Evolutionary conservation across 1,140 invertebrate genomes (phyloP).

Genomic region (Euwallacea similis): DNA sequence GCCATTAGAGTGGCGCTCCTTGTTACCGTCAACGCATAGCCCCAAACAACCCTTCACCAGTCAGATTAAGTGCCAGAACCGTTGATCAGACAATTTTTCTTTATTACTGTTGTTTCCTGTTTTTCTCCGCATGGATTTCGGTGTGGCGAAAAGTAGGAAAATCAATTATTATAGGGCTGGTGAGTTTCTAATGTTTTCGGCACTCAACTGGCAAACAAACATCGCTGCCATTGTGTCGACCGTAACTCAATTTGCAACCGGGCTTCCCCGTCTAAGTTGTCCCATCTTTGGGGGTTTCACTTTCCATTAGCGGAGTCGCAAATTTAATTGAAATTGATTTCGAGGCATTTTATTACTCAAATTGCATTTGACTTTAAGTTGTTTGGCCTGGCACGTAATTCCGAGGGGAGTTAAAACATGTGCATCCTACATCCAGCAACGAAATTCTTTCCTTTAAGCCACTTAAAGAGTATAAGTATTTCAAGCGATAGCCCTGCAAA

Average conservation of each 20-base stretch:
- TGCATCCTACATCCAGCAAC: too few species aligned
- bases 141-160: too few species aligned
- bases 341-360: slow-evolving; percentile 20
- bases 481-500: background rate
- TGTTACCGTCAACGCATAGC: slow-evolving; percentile 13
- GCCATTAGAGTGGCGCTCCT: slow-evolving; percentile 2
- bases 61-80: slow-evolving; percentile 11
- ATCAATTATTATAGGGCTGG: too few species aligned
- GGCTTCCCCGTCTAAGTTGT: slow-evolving; percentile 24
- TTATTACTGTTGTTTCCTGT: too few species aligned
- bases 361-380: slow-evolving; percentile 26
- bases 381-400: slow-evolving; percentile 11
- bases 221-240: slow-evolving; percentile 33
- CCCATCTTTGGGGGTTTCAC: slow-evolving; percentile 40
- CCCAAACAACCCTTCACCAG: slow-evolving; percentile 4
- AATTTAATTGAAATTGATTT: slow-evolving; percentile 30
- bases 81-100: too few species aligned
- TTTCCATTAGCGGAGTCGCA: slow-evolving; percentile 37
- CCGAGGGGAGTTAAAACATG: background rate
- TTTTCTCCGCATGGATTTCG: too few species aligned
- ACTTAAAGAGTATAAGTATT: slow-evolving; percentile 6
- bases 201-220: slow-evolving; percentile 20
- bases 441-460: background rate
- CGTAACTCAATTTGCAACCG: slow-evolving; percentile 42
- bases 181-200: too few species aligned